Conservation (phyloP, 2,113 vertebrate species). For the Trematocara unimaculatum region DNA sequence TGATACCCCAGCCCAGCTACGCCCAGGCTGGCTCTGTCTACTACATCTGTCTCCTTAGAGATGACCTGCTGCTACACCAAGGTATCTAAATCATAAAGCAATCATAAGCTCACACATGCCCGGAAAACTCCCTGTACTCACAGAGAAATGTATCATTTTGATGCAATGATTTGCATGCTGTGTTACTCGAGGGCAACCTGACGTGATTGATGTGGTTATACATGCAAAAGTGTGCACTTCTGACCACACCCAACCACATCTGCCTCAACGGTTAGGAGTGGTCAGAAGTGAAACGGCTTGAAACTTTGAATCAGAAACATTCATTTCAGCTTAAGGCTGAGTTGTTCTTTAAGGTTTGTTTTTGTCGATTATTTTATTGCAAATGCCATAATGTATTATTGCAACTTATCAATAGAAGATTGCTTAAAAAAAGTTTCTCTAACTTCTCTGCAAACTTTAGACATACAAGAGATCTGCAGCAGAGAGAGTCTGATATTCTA, state of each 20-base stretch:
- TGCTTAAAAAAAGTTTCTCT: not conserved
- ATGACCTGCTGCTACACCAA: constrained; percentile 93
- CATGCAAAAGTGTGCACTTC: not conserved
- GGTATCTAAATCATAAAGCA: constrained; percentile 60
- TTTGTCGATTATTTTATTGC: not conserved
- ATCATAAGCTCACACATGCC: not conserved
- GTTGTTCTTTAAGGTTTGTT: not conserved
- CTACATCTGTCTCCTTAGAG: constrained; percentile 92
- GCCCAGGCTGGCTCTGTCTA: constrained; percentile 93
- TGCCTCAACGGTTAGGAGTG: not conserved
- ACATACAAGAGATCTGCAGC: not conserved
- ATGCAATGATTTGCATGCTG: not conserved
- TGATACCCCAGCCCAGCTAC: constrained; percentile 94
- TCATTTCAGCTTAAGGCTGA: not conserved
- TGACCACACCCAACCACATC: not conserved
- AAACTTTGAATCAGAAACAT: not conserved
- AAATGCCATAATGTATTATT: not conserved
- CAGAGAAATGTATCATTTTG: not conserved
- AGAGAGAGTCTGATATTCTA: not conserved
- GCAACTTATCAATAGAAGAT: not conserved
- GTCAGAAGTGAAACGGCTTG: not conserved
- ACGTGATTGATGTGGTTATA: not conserved
- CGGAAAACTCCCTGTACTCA: not conserved
- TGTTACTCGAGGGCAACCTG: not conserved
- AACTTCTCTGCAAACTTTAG: not conserved